Percentiles rank a stretch among this genome's conserved stretches.
phyloP scores from a whole-genome alignment of 2,888 invertebrate species.

The Xylota segnis region DNA sequence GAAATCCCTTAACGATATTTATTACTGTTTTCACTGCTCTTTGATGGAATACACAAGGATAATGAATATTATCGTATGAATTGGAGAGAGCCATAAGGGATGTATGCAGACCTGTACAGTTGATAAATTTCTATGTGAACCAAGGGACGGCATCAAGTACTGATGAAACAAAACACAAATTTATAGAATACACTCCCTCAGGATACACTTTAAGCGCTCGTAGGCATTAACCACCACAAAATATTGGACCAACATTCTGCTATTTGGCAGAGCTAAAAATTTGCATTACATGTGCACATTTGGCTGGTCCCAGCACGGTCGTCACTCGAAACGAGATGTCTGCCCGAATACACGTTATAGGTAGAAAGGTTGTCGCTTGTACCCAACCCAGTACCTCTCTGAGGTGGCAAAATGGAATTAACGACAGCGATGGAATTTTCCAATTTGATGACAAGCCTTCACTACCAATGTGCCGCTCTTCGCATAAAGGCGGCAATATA shows the following conservation, averaged over 20 bases:
- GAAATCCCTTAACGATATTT: no score
- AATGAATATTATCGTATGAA: no score
- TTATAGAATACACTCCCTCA: conserved; percentile 57
- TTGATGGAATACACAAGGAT: no score
- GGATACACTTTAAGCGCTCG: conserved; percentile 60
- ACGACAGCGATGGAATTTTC: conserved; percentile 60
- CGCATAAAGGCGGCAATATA: no score
- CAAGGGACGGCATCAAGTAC: no score
- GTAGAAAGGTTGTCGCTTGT: background rate
- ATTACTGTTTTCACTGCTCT: no score
- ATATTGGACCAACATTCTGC: conserved; percentile 9
- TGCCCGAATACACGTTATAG: conserved; percentile 1
- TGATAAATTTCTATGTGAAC: background rate
- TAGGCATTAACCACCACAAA: conserved; percentile 20
- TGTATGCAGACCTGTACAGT: conserved; percentile 10
- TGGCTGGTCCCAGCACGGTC: conserved; percentile 56
- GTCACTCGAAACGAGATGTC: conserved; percentile 53
- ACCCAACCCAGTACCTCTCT: conserved; percentile 6
- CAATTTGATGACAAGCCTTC: no score
- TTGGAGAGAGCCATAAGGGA: no score
- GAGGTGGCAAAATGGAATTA: conserved; percentile 48
- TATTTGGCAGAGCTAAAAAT: background rate
- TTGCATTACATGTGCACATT: conserved; percentile 25
- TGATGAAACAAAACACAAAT: conserved; percentile 16
- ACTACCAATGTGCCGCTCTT: conserved; percentile 56